Evolutionary conservation across 2,113 vertebrate genomes (phyloP), one percentile per base, ranked within the genome.

Genomic region (Prochilodus magdalenae): DNA sequence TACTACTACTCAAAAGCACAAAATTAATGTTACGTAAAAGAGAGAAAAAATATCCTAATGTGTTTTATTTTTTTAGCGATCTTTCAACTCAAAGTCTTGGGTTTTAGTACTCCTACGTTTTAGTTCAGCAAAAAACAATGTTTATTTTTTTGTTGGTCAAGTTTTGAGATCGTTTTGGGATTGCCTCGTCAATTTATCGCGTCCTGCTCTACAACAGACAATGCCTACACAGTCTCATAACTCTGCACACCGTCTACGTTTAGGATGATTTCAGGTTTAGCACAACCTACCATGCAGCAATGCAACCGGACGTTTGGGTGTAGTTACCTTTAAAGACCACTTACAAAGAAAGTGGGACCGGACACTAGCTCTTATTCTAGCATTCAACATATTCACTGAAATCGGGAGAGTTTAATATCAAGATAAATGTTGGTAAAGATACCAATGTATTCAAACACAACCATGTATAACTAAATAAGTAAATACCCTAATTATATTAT

Each of bases 21-120:
- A 86, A 83, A 83, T 82, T 66, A 86, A 83, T 81, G 69, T 78
- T 81, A 86, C 75, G 70, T 62, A 77, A 83, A 70, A 59, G 49
- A 82, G 77, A 67, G 36, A 53, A 33, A 65, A 75, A 65, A n/a
- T 5, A 72, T 47, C 65, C 76, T 83, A 81, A 65, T 81, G 0
- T 51, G 53, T 24, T 18, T 5, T n/a, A n/a, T n/a, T n/a, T 62
- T 78, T 55, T 12, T 51, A 51, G 5, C 18, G n/a, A 29, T n/a
- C 29, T 47, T 73, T 73, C 59, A 70, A 53, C 57, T 82, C 63
- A 81, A 29, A 7, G 26, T 83, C 63, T 12, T 84, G 65, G 29
- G 75, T 47, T 69, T 73, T 86, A 84, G 74, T 71, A 75, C 36
- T 74, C 14, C 26, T 72, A 73, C n/a, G 33, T 33, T 75, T 65